These are phyloP conservation scores for Phylloscopus trochiloides DNA, from an alignment of 2,113 vertebrate genomes.

Conservation along the genomic window DNA sequence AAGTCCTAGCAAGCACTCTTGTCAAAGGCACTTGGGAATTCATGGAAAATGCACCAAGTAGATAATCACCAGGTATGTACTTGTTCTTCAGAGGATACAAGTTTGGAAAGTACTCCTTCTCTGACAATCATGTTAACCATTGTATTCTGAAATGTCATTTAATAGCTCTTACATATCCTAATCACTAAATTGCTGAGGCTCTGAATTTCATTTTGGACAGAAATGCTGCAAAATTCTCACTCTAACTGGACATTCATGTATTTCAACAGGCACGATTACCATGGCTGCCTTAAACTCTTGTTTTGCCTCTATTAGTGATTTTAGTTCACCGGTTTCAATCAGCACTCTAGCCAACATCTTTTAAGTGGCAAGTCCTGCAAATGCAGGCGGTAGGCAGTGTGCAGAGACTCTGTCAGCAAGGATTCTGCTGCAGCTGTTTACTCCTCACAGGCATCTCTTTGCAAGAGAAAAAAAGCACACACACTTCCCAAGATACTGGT, in stretches of 20 bases:
- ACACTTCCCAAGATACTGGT: not conserved
- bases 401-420: not conserved
- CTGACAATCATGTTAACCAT: not conserved
- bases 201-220: not conserved
- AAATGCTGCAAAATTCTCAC: not conserved
- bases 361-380: not conserved
- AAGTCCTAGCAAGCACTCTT: not conserved
- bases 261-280: not conserved
- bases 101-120: not conserved
- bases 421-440: not conserved
- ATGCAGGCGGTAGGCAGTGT: not conserved
- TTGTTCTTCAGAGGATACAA: not conserved
- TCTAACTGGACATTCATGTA: not conserved
- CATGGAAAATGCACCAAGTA: not conserved
- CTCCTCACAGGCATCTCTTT: accelerated
- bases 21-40: not conserved
- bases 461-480: not conserved
- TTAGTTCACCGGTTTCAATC: not conserved
- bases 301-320: not conserved
- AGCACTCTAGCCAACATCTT: not conserved
- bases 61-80: not conserved
- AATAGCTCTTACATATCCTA: not conserved
- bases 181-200: not conserved
- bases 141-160: not conserved
- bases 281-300: not conserved